Conservation (phyloP, 2,888 invertebrate genomes). For the Torymus auratus region DNA sequence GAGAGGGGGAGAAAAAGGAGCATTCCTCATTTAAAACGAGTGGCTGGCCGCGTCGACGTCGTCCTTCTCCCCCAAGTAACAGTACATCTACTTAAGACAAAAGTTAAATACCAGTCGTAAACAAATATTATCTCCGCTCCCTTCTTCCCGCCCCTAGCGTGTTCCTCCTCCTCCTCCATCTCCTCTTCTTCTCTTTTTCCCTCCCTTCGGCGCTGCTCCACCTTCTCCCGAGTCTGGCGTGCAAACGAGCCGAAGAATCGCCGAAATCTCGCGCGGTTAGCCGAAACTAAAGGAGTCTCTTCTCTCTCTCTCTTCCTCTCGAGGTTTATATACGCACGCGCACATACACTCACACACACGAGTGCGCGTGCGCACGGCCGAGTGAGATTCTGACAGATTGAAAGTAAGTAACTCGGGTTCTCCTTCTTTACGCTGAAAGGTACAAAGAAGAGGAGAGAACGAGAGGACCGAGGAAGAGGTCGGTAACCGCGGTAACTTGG, state of each 20-base stretch:
- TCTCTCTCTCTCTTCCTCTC: background rate
- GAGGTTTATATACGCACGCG: no score
- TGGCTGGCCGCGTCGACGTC: background rate
- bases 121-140: constrained; percentile 46
- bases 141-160: background rate
- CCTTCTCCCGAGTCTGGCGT: constrained; percentile 10
- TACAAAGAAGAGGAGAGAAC: constrained; percentile 10
- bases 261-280: constrained; percentile 48
- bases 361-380: background rate
- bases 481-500: constrained; percentile 46
- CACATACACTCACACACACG: no score
- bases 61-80: constrained; percentile 15
- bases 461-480: constrained; percentile 43
- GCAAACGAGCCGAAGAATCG: constrained; percentile 51
- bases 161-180: background rate
- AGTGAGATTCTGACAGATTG: constrained; percentile 60
- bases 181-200: background rate
- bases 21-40: constrained; percentile 32
- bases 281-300: constrained; percentile 46
- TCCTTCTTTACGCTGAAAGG: constrained; percentile 45
- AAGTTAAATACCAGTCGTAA: constrained; percentile 49
- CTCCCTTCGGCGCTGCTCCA: constrained; percentile 6
- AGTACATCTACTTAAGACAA: constrained; percentile 29
- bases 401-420: constrained; percentile 57
- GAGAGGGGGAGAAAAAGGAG: background rate